Conservation (phyloP, 2,888 invertebrate species). For the Lathronympha strigana region DNA sequence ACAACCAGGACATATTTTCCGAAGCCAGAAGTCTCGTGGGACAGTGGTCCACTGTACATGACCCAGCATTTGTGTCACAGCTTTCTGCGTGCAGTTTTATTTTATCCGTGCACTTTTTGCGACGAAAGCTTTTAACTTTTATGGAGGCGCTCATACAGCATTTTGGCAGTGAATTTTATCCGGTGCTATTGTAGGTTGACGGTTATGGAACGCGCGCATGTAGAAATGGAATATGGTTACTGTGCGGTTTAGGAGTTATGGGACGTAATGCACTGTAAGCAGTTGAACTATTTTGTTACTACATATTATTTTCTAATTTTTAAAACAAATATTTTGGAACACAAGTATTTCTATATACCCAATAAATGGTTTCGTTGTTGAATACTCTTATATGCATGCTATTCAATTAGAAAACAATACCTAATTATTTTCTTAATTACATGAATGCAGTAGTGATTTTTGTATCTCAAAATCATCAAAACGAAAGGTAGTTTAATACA, state of each 20-base stretch:
- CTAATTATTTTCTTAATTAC: too few species aligned
- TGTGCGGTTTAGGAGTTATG: slow-evolving; percentile 38
- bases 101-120: slow-evolving; percentile 69
- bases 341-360: too few species aligned
- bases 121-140: slow-evolving; percentile 81
- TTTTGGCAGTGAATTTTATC: slow-evolving; percentile 65
- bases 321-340: neutral
- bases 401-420: too few species aligned
- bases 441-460: too few species aligned
- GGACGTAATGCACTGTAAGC: slow-evolving; percentile 6
- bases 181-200: slow-evolving; percentile 49
- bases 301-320: neutral
- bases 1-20: slow-evolving; percentile 64
- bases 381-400: too few species aligned
- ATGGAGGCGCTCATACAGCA: slow-evolving; percentile 68
- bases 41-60: slow-evolving; percentile 61
- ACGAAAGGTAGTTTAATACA: too few species aligned
- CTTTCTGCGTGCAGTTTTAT: slow-evolving; percentile 71
- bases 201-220: slow-evolving; percentile 44
- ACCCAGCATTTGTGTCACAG: slow-evolving; percentile 61
- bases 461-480: too few species aligned
- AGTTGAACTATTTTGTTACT: neutral
- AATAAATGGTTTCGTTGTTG: too few species aligned
- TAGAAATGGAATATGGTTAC: slow-evolving; percentile 39
- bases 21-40: slow-evolving; percentile 67